Evolutionary conservation across 2,888 invertebrate species (phyloP), one percentile per base, ranked within the genome.

Genomic region (Selenia dentaria): DNA sequence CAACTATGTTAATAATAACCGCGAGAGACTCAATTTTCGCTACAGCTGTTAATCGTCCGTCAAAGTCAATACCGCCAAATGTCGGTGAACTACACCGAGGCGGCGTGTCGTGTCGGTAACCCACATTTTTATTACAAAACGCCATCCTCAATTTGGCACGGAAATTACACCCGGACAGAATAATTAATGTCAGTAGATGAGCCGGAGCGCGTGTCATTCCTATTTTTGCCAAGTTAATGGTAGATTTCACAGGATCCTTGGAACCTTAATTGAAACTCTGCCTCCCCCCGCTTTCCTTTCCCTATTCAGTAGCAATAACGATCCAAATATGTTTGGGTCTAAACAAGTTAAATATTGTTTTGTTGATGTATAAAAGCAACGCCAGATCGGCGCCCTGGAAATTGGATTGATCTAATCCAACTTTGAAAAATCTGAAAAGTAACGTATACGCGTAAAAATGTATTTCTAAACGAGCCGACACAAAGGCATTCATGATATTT

Each of bases 81-180:
- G 45, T 45, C 43, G 39, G 32, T 29, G 39, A 18, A 43, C 49
- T 54, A 58, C 57, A 56, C 50, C 43, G 51, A 54, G 56, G 45
- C 51, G 41, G 29, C 29, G 38, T 46, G 44, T 50, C 45, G 57
- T 51, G 52, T 55, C 48, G 49, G 57, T 62, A 67, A 67, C 70
- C 72, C 45, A 69, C 10, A 54, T 71, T 65, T 68, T 66, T 64
- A 64, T 64, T 56, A 57, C 62, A 62, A 61, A 58, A 59, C 53
- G 62, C 62, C 57, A 57, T 65, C 65, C 49, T 67, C 64, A 63
- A 70, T 74, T 74, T 66, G 66, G 68, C 69, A 65, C 67, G 54
- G 65, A 62, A 61, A 59, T 51, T 56, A 51, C 57, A 57, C 54
- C 58, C 57, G 59, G 66, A 65, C 64, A 62, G 66, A 57, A 67